Percentiles rank a stretch among this genome's conserved stretches.
These are phyloP conservation scores for Sebastes paucispinis DNA, from an alignment of 2,797 vertebrate species.

Conservation along the genomic window DNA sequence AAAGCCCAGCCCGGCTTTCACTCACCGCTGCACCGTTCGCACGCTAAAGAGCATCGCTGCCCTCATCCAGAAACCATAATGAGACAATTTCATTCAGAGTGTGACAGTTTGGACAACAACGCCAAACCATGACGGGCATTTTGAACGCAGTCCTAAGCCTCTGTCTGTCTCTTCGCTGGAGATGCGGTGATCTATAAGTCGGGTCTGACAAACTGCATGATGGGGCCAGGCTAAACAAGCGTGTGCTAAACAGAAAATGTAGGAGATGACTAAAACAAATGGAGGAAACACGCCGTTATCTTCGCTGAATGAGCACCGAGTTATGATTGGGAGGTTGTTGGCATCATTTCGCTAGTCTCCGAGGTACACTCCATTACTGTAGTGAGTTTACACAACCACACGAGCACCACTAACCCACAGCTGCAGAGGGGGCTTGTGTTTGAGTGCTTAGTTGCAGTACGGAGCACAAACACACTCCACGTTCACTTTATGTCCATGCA, in stretches of 20 bases:
- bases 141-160: constrained; percentile 48
- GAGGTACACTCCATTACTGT: constrained; percentile 39
- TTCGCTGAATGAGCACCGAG: constrained; percentile 34
- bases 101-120: constrained; percentile 59
- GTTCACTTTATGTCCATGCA: constrained; percentile 24
- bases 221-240: constrained; percentile 45
- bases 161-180: constrained; percentile 37
- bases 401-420: constrained; percentile 5
- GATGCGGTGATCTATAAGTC: constrained; percentile 35
- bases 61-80: constrained; percentile 36
- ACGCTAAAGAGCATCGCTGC: constrained; percentile 8
- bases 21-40: constrained; percentile 6
- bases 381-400: constrained; percentile 35
- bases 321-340: constrained; percentile 50
- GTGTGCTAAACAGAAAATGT: constrained; percentile 31
- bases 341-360: constrained; percentile 50
- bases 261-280: constrained; percentile 52
- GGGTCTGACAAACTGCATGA: constrained; percentile 53
- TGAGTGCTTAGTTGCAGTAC: constrained; percentile 22
- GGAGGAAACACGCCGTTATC: constrained; percentile 31
- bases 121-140: constrained; percentile 61
- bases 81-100: constrained; percentile 33
- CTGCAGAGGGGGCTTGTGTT: constrained; percentile 9
- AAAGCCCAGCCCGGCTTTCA: constrained; percentile 2
- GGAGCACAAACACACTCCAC: constrained; percentile 3